Percentiles rank a stretch among this genome's conserved stretches.
Evolutionary conservation across 1,140 invertebrate species (phyloP).

Genomic region (Philopotamus ludificatus): DNA sequence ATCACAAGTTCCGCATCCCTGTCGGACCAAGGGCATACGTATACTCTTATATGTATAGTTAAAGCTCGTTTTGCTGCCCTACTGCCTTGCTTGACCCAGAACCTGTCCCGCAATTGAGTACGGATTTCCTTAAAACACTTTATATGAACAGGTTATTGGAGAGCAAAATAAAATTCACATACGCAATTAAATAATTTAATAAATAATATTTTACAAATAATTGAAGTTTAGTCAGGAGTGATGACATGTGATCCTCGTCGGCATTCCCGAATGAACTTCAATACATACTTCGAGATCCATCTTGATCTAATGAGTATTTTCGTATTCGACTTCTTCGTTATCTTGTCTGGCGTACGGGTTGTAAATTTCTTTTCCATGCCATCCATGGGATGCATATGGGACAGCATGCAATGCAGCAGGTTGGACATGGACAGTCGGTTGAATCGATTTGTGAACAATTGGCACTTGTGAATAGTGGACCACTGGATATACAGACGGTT

Average conservation of each 20-base stretch:
- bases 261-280: constrained; percentile 21
- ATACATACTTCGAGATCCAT: not conserved
- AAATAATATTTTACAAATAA: too few species aligned
- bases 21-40: too few species aligned
- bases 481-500: constrained; percentile 27
- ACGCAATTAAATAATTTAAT: too few species aligned
- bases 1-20: too few species aligned
- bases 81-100: too few species aligned
- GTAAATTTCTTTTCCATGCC: constrained; percentile 17
- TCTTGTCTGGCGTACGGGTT: constrained; percentile 37
- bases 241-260: not conserved
- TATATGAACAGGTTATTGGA: too few species aligned
- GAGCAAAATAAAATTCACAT: too few species aligned
- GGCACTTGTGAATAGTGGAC: constrained; percentile 24
- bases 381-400: constrained; percentile 18
- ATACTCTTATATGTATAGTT: too few species aligned
- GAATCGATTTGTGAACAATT: constrained; percentile 16
- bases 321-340: constrained; percentile 27
- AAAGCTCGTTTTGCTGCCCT: too few species aligned
- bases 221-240: not conserved
- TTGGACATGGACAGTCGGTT: constrained; percentile 19
- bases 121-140: too few species aligned
- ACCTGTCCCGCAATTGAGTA: too few species aligned
- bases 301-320: constrained; percentile 4
- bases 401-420: constrained; percentile 15